phyloP scores from a whole-genome alignment of 2,888 invertebrate genomes.

The Tanytarsus gracilentus region DNA sequence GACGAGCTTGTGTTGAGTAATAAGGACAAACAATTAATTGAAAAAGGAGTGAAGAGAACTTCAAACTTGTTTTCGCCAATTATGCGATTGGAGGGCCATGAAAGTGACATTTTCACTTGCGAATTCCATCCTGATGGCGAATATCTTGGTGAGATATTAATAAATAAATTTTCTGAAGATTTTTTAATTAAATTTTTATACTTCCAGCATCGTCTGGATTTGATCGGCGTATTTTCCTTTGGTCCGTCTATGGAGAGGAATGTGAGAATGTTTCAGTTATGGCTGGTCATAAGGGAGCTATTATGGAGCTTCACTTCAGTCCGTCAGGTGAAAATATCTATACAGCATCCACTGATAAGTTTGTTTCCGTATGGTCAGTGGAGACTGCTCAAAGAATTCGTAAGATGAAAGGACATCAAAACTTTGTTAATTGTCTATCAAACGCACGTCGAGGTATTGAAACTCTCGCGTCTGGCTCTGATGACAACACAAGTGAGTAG shows the following conservation, averaged over 20 bases:
- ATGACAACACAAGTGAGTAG: slow-evolving; percentile 66
- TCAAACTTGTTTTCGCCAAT: slow-evolving; percentile 87
- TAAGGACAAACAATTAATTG: slow-evolving; percentile 66
- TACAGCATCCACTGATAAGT: slow-evolving; percentile 90
- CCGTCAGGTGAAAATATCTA: slow-evolving; percentile 77
- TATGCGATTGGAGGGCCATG: slow-evolving; percentile 93
- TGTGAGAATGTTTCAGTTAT: slow-evolving; percentile 94
- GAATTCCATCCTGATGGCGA: slow-evolving; percentile 96
- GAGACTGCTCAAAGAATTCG: slow-evolving; percentile 79
- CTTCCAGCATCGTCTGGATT: slow-evolving; percentile 76
- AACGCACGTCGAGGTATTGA: slow-evolving; percentile 74
- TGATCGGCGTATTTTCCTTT: slow-evolving; percentile 89
- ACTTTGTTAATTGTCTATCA: slow-evolving; percentile 64
- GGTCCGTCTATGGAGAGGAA: slow-evolving; percentile 81
- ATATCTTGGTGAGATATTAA: slow-evolving; percentile 47
- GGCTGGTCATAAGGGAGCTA: slow-evolving; percentile 89
- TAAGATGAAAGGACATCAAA: slow-evolving; percentile 75
- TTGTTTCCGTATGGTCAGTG: slow-evolving; percentile 92
- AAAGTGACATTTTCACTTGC: slow-evolving; percentile 87
- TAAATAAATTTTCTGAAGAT: neutral
- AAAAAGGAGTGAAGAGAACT: slow-evolving; percentile 67
- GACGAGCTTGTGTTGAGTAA: slow-evolving; percentile 62
- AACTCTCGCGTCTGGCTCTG: slow-evolving; percentile 84
- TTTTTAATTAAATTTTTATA: neutral
- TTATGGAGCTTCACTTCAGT: slow-evolving; percentile 86